Conservation (phyloP, 2,797 vertebrate genomes). For the Myotis planiceps region DNA sequence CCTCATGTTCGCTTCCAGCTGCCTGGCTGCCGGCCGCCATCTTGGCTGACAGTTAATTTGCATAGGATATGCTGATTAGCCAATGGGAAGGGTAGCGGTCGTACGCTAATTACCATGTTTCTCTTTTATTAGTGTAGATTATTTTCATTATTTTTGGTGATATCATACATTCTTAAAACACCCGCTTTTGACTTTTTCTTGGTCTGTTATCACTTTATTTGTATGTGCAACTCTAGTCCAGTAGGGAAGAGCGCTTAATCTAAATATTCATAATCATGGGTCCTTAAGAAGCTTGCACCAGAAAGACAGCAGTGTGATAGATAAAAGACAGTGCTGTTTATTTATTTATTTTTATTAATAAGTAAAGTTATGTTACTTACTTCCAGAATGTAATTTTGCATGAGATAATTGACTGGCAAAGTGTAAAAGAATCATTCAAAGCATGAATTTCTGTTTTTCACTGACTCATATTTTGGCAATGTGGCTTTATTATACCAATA, state of each 20-base stretch:
- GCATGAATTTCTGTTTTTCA: conserved; percentile 32
- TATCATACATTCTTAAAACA: background rate
- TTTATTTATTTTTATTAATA: background rate
- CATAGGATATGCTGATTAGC: no score
- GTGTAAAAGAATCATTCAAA: background rate
- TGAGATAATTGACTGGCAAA: background rate
- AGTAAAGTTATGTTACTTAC: background rate
- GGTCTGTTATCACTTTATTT: conserved; percentile 31
- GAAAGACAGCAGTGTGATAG: background rate
- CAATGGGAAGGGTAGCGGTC: no score
- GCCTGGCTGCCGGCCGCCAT: no score
- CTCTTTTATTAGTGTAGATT: no score
- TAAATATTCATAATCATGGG: conserved; percentile 20
- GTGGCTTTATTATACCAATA: background rate
- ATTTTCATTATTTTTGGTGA: conserved; percentile 57
- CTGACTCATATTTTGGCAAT: background rate
- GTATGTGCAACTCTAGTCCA: background rate
- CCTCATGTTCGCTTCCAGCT: no score
- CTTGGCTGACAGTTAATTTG: no score
- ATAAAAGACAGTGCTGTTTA: background rate
- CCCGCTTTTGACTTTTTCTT: conserved; percentile 27
- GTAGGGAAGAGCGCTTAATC: background rate
- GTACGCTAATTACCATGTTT: no score
- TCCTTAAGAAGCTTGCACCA: background rate
- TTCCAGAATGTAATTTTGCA: background rate